These are phyloP conservation scores for Rhagonycha fulva DNA, from an alignment of 2,888 invertebrate genomes.

Conservation along the genomic window DNA sequence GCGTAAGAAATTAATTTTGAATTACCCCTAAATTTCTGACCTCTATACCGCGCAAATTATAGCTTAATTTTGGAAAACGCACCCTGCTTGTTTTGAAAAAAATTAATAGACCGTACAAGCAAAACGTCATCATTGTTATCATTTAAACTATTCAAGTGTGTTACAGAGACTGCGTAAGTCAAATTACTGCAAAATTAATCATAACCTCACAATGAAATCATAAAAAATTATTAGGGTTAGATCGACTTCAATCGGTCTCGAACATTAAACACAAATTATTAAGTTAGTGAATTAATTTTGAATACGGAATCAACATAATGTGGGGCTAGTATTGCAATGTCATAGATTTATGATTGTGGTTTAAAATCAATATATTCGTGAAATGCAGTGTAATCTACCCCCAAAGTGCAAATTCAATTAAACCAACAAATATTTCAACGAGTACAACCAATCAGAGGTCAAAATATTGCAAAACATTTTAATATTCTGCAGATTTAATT, in stretches of 20 bases:
- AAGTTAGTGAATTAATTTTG: neutral
- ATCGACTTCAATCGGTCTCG: neutral
- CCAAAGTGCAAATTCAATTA: neutral
- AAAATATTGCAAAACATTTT: neutral
- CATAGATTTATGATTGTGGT: neutral
- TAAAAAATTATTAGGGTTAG: neutral
- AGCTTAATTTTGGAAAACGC: too few relatives aligned
- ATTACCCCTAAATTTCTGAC: too few relatives aligned
- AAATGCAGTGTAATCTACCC: neutral
- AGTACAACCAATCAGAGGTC: neutral
- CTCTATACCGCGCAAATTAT: too few relatives aligned
- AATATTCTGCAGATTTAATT: too few relatives aligned
- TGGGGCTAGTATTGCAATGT: neutral
- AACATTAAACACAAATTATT: neutral
- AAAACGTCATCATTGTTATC: neutral
- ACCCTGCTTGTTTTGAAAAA: neutral
- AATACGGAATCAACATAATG: neutral
- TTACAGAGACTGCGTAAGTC: neutral
- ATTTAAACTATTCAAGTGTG: neutral
- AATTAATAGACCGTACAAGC: neutral
- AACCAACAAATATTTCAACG: neutral
- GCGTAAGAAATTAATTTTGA: too few relatives aligned
- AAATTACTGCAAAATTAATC: neutral
- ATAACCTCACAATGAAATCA: neutral
- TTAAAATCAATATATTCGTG: neutral